Evolutionary conservation across 2,797 vertebrate genomes (phyloP).

Genomic region (Falco peregrinus): DNA sequence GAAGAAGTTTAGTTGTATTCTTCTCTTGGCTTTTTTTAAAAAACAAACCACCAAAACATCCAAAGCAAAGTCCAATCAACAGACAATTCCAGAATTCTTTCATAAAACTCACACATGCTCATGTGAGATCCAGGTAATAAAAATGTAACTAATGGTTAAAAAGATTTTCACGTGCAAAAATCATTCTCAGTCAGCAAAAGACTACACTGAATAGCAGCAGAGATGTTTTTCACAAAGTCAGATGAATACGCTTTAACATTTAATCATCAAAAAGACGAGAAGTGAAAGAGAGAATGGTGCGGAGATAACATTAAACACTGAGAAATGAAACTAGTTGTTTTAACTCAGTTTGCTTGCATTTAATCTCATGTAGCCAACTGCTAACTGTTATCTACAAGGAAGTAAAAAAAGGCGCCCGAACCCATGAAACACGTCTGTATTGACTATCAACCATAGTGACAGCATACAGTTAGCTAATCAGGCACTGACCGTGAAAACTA

Average conservation of each 20-base stretch:
- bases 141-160: background rate
- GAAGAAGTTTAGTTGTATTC: background rate
- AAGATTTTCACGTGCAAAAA: slow-evolving; percentile 11
- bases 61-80: background rate
- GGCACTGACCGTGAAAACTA: background rate
- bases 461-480: background rate
- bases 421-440: background rate
- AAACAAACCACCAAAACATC: background rate
- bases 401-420: background rate
- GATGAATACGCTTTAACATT: background rate
- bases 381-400: background rate
- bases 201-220: background rate
- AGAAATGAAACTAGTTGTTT: background rate
- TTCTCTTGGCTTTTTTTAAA: background rate
- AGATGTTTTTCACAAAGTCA: background rate
- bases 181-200: background rate
- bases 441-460: background rate
- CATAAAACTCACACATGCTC: background rate
- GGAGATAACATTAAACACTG: background rate
- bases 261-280: background rate
- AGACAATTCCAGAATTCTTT: background rate
- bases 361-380: background rate
- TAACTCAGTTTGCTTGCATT: background rate
- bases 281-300: background rate
- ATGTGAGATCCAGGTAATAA: background rate